Conservation (phyloP, 2,113 vertebrate genomes). For the Oryzias celebensis region DNA sequence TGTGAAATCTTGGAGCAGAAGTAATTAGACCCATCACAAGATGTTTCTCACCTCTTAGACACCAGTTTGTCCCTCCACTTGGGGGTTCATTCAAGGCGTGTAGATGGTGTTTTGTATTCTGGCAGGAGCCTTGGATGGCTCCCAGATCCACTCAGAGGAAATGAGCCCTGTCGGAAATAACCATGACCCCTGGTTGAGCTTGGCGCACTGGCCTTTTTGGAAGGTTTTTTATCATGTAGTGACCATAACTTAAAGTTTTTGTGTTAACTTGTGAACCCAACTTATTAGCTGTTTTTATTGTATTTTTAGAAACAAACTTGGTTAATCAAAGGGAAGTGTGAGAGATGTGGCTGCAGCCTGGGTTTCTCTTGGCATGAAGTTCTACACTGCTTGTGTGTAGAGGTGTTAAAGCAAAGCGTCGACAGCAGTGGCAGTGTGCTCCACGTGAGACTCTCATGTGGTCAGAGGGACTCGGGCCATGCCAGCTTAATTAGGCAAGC, state of each 20-base stretch:
- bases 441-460: conserved; percentile 20
- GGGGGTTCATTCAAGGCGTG: conserved; percentile 45
- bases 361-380: conserved; percentile 34
- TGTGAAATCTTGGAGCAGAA: conserved; percentile 61
- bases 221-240: conserved; percentile 25
- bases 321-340: background rate
- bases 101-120: conserved; percentile 60
- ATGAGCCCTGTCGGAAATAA: conserved; percentile 44
- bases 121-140: conserved; percentile 60
- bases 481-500: conserved; percentile 23
- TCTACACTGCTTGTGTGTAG: conserved; percentile 28
- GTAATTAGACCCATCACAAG: conserved; percentile 70
- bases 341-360: conserved; percentile 37
- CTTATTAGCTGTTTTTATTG: background rate
- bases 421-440: conserved; percentile 22
- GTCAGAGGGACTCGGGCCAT: conserved; percentile 28
- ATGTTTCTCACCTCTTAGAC: conserved; percentile 62
- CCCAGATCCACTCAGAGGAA: conserved; percentile 57
- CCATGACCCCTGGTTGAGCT: conserved; percentile 47
- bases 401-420: conserved; percentile 33
- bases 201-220: conserved; percentile 29
- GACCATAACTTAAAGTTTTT: no score
- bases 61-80: conserved; percentile 48
- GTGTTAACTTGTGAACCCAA: no score
- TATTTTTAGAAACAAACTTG: background rate